Conservation (phyloP, 2,888 invertebrate genomes). For the Bedellia somnulentella region DNA sequence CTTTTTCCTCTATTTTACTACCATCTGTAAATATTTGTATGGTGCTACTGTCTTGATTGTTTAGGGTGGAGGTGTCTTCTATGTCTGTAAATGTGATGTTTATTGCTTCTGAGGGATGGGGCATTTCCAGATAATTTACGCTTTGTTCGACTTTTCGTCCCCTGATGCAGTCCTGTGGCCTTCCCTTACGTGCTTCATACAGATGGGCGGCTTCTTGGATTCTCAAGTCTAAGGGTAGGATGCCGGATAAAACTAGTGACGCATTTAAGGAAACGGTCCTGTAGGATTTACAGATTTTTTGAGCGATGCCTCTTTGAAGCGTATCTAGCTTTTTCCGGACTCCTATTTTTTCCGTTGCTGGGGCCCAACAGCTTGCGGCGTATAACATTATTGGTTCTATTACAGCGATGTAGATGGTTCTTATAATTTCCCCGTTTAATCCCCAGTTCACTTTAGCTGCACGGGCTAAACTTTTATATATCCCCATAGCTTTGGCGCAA, state of each 20-base stretch:
- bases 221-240: slow-evolving; percentile 5
- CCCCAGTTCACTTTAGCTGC: slow-evolving; percentile 6
- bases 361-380: slow-evolving; percentile 6
- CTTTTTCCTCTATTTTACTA: slow-evolving; percentile 5
- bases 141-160: background rate
- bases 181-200: slow-evolving; percentile 1
- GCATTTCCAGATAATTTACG: background rate
- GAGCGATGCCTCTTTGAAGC: too few relatives aligned
- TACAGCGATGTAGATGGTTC: slow-evolving; percentile 5
- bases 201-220: slow-evolving; percentile 1
- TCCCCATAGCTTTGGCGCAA: slow-evolving; percentile 5
- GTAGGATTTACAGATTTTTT: slow-evolving; percentile 2
- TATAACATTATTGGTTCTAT: slow-evolving; percentile 7
- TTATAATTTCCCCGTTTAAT: slow-evolving; percentile 5
- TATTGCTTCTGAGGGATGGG: background rate
- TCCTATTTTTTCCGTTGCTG: background rate
- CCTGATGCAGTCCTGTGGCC: too few relatives aligned
- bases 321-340: background rate
- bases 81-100: background rate
- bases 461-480: slow-evolving; percentile 4
- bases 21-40: too few relatives aligned
- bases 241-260: slow-evolving; percentile 1
- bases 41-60: too few relatives aligned
- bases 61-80: background rate
- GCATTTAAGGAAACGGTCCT: slow-evolving; percentile 4